Conservation (phyloP, 2,113 vertebrate species). For the Grantiella picta region DNA sequence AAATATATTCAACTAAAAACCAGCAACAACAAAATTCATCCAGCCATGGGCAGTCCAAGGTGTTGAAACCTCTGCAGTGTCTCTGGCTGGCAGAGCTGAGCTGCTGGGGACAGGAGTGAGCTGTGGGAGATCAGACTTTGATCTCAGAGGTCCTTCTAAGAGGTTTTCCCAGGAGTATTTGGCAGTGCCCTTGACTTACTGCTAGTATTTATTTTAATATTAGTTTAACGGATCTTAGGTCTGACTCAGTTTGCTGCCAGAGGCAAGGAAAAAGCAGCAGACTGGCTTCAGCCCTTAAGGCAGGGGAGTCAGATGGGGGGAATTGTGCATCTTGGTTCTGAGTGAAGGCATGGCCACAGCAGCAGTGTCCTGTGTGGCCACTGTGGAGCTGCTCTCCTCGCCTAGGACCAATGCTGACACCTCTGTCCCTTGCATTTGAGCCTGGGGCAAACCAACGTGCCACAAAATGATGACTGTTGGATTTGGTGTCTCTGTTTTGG, state of each 20-base stretch:
- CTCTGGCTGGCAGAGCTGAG: neutral
- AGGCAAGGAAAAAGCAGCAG: neutral
- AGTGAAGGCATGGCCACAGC: accelerated
- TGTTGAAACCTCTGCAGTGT: neutral
- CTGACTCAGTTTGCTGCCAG: neutral
- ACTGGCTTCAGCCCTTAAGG: neutral
- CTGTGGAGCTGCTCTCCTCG: neutral
- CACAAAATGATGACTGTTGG: neutral
- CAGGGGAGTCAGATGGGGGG: too few species aligned
- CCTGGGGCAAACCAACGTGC: neutral
- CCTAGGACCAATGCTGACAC: accelerated
- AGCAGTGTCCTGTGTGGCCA: neutral
- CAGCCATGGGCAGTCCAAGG: neutral
- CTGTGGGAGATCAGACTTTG: neutral
- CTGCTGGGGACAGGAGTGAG: neutral
- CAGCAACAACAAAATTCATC: neutral
- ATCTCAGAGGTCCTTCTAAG: neutral
- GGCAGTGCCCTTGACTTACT: neutral
- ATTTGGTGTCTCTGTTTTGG: neutral
- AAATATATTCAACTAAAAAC: neutral
- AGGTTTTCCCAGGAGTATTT: neutral
- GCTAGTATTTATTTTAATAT: neutral
- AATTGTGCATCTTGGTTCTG: accelerated
- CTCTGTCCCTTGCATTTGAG: neutral
- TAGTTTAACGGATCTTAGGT: neutral